Conservation (phyloP, 2,888 invertebrate species). For the Dysmachus trigonus region DNA sequence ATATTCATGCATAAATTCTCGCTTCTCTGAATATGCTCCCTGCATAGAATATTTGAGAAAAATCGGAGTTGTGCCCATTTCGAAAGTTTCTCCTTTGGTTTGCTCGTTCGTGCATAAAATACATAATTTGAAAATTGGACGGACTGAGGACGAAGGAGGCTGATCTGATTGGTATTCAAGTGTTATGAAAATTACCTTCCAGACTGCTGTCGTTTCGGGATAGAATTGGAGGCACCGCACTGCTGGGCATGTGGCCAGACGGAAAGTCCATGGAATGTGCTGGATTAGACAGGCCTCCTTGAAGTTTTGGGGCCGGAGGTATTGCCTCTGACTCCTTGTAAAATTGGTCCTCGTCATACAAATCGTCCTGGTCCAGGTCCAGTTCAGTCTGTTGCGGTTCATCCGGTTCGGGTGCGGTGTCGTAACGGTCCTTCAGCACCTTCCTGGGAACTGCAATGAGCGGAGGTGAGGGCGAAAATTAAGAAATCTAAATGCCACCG, state of each 20-base stretch:
- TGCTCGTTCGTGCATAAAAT: neutral
- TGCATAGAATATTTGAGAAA: neutral
- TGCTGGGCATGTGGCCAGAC: slow-evolving; percentile 56
- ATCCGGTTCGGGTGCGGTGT: slow-evolving; percentile 80
- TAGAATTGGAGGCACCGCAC: slow-evolving; percentile 58
- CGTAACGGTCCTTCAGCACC: slow-evolving; percentile 83
- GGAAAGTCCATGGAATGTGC: slow-evolving; percentile 52
- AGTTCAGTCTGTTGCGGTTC: slow-evolving; percentile 70
- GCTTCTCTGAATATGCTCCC: neutral
- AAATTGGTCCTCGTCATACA: slow-evolving; percentile 68
- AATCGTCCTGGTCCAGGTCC: slow-evolving; percentile 67
- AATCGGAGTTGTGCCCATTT: neutral
- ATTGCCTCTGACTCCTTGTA: slow-evolving; percentile 69
- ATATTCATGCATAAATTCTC: neutral
- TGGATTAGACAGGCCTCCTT: slow-evolving; percentile 59
- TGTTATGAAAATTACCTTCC: slow-evolving; percentile 57
- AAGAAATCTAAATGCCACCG: neutral
- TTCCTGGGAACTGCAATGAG: slow-evolving; percentile 77
- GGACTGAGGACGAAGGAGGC: neutral
- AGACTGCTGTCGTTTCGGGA: slow-evolving; percentile 59
- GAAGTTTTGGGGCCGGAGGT: slow-evolving; percentile 67
- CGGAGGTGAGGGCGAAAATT: neutral
- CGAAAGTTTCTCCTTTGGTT: neutral
- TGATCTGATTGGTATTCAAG: neutral
- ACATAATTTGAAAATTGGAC: neutral